phyloP scores from a whole-genome alignment of 2,113 vertebrate genomes.

The Scartelaos histophorus region DNA sequence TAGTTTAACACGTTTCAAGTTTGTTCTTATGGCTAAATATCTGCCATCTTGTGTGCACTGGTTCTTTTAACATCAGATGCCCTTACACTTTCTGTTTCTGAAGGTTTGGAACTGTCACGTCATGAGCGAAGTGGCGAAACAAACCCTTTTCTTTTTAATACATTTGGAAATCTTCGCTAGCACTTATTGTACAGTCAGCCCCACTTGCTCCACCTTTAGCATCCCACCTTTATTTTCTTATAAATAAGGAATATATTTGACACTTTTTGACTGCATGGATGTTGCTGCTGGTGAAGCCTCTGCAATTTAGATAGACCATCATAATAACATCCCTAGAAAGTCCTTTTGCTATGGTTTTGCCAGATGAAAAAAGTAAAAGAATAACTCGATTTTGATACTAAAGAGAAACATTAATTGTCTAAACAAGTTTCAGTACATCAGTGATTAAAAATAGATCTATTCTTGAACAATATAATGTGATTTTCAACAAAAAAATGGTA shows the following conservation, averaged over 20 bases:
- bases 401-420: too few species aligned
- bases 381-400: too few species aligned
- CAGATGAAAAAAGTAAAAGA: too few species aligned
- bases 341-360: too few species aligned
- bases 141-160: neutral
- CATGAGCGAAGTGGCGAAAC: too few species aligned
- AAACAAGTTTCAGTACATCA: too few species aligned
- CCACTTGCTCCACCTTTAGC: neutral
- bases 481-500: too few species aligned
- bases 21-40: neutral
- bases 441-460: too few species aligned
- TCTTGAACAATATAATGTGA: too few species aligned
- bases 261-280: neutral
- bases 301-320: neutral
- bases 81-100: neutral
- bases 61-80: neutral
- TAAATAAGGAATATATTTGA: neutral
- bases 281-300: neutral
- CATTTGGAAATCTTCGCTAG: neutral
- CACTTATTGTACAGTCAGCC: neutral
- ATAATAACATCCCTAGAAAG: constrained; percentile 23
- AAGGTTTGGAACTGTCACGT: neutral
- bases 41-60: neutral
- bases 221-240: neutral
- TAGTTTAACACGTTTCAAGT: neutral